Evolutionary conservation across 2,113 vertebrate species (phyloP), one percentile per base, ranked within the genome.

Genomic region (Trachemys scripta): DNA sequence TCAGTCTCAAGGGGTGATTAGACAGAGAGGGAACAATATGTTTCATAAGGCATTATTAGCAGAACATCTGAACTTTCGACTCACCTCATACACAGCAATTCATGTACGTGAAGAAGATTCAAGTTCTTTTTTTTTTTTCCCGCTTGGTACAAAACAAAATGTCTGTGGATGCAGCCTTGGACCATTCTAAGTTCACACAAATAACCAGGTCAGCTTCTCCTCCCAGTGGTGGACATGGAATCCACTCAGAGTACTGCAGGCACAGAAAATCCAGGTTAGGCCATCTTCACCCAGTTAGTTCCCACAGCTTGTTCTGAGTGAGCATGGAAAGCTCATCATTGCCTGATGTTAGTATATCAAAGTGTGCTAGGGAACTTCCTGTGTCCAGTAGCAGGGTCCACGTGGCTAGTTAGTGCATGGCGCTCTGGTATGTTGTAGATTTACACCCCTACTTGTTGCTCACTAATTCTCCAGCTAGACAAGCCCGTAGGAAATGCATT

Each of bases 221-320:
- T 47, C 11, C 8, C 27, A n/a, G 51, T 12, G 19, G 10, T 6
- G 50, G 1, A 0, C 10, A 27, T 20, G 65, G 53, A 49, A 78
- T 54, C 76, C 14, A 0, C 5, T 65, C 11, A 10, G 14, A 29
- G 6, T 38, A 47, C 1, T 0, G n/a, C 62, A 65, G 53, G 90
- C 35, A 29, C 0, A 1, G 47, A 13, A 62, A 2, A 0, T 2
- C 16, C 49, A 80, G 47, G 56, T 54, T 51, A 87, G 79, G 2
- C 80, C 80, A 10, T 17, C 7, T 31, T 47, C 85, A 90, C 8
- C 8, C 13, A 3, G n/a, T 35, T 50, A 10, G n/a, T 59, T 6
- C 49, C n/a, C 38, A 57, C n/a, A 45, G 8, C 2, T 35, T 75
- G 27, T 49, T 53, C 11, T 31, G 6, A 2, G 10, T 87, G 38